These are phyloP conservation scores for Ceraclea dissimilis DNA, from an alignment of 2,888 invertebrate species.

Conservation along the genomic window DNA sequence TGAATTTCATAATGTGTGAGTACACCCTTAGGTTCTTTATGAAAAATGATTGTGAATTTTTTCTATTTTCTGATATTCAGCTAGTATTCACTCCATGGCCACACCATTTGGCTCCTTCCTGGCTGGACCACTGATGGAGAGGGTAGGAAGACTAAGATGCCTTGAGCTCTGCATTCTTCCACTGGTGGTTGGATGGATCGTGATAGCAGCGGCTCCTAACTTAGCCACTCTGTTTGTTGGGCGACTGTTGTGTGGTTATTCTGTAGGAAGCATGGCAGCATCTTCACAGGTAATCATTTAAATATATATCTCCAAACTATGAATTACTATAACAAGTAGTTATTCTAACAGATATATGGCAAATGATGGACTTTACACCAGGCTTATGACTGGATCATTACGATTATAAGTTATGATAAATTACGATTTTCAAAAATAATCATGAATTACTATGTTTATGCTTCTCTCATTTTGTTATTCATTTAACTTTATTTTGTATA, in stretches of 20 bases:
- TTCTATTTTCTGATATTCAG: too few relatives aligned
- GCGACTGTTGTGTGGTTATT: constrained; percentile 61
- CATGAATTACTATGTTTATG: too few relatives aligned
- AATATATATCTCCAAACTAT: too few relatives aligned
- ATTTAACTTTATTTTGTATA: too few relatives aligned
- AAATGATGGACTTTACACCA: too few relatives aligned
- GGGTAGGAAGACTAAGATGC: constrained; percentile 58
- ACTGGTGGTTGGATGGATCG: constrained; percentile 60
- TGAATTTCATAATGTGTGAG: too few relatives aligned
- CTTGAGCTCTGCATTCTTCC: constrained; percentile 59
- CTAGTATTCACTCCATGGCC: constrained; percentile 70
- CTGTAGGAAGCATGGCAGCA: constrained; percentile 65
- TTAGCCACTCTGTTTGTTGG: constrained; percentile 56
- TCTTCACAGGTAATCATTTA: constrained; percentile 61
- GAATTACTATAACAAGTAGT: too few relatives aligned
- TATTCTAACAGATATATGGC: too few relatives aligned
- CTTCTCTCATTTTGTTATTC: too few relatives aligned
- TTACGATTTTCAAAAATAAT: not conserved
- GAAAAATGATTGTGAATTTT: too few relatives aligned
- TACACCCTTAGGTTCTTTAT: too few relatives aligned
- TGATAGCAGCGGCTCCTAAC: constrained; percentile 51
- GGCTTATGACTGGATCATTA: too few relatives aligned
- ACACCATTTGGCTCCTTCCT: constrained; percentile 66
- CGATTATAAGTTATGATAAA: not conserved
- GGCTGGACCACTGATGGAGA: constrained; percentile 65